A percentile compares a stretch with the other conserved stretches of the same genome.
phyloP scores from a whole-genome alignment of 1,140 invertebrate genomes.

The Penaeus indicus region DNA sequence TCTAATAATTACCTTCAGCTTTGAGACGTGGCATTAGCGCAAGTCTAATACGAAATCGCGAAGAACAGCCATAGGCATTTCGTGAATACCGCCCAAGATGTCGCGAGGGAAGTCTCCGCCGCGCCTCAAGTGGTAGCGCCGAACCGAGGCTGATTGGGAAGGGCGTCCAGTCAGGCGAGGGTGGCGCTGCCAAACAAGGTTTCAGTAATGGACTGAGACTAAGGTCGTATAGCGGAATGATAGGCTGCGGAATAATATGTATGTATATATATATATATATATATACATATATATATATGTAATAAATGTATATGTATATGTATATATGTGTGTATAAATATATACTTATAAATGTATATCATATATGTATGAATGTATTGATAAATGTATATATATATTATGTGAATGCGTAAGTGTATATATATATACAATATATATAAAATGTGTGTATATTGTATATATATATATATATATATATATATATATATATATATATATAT shows the following conservation, averaged over 20 bases:
- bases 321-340: not conserved
- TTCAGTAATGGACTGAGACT: no score
- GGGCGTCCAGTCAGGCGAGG: no score
- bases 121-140: no score
- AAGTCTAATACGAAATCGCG: no score
- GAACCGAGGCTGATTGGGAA: no score
- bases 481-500: no score
- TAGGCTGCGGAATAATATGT: not conserved
- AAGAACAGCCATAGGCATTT: no score
- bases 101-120: no score
- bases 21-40: no score
- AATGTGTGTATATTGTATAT: not conserved
- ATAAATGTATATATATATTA: conserved; percentile 1
- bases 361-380: not conserved
- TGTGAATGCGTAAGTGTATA: not conserved
- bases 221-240: not conserved
- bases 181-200: no score
- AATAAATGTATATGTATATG: not conserved
- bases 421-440: not conserved
- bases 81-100: no score
- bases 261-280: not conserved
- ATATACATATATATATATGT: not conserved
- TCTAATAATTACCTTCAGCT: no score
- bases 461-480: not conserved
- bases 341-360: conserved; percentile 10